These are phyloP conservation scores for Choloepus hoffmanni DNA, from an alignment of 2,113 vertebrate species.

Conservation along the genomic window DNA sequence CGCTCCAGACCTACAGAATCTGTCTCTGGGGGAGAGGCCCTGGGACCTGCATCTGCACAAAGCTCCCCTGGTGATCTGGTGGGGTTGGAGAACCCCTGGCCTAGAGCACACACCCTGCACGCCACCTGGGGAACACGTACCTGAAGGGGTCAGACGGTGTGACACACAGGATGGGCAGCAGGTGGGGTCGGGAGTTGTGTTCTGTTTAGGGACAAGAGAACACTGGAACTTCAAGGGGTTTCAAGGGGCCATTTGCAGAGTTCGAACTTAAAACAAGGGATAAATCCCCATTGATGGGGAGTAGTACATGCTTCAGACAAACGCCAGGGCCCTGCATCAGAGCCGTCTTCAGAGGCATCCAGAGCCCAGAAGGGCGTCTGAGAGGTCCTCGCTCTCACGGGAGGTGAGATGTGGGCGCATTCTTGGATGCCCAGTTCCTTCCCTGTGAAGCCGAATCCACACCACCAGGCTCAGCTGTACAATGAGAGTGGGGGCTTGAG, in stretches of 20 bases:
- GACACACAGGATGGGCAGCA: neutral
- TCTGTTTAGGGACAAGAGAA: neutral
- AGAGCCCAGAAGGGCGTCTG: fast-evolving
- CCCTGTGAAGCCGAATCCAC: neutral
- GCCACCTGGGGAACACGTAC: neutral
- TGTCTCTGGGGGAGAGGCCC: neutral
- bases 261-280: conserved; percentile 1
- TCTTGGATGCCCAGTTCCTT: neutral
- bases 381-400: neutral
- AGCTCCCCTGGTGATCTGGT: neutral
- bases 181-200: neutral
- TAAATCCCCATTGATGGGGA: neutral
- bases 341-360: neutral
- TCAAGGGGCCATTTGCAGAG: neutral
- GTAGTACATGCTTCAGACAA: neutral
- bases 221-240: neutral
- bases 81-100: neutral
- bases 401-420: neutral
- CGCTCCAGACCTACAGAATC: neutral
- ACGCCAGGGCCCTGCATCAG: neutral
- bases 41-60: neutral
- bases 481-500: neutral
- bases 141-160: neutral
- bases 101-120: no score
- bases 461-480: neutral